Evolutionary conservation across 2,113 vertebrate species (phyloP), one percentile per base, ranked within the genome.

Genomic region (Corythornis cristatus): DNA sequence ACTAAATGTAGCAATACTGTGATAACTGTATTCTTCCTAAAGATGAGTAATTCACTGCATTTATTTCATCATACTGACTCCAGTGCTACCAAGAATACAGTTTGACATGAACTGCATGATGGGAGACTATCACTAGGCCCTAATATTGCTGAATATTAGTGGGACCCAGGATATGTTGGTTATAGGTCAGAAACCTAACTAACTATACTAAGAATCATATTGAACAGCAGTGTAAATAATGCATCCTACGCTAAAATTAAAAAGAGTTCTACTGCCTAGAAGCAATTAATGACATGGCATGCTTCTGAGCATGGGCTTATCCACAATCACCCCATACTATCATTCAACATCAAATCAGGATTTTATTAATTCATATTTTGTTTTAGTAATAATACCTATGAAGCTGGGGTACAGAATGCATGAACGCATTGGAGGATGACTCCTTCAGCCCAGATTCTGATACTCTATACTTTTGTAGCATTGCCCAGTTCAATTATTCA

Each of bases 1-100:
- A 71, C 21, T 64, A 85, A 85, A 88, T 16, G 31, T 86, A 74
- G 56, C 31, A 85, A 87, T 80, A 68, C 2, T 25, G 19, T 54
- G 70, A 50, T 42, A 84, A 73, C 48, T 70, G 17, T 51, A 60
- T 70, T 12, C n/a, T 78, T 43, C 33, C 71, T 62, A 54, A 56
- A 82, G 29, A 79, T 46, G 37, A 65, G 42, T 37, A 66, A 80
- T 89, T 85, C 23, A 33, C 9, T 50, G 66, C 29, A 54, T 87
- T 82, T 87, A 80, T 73, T 96, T 87, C 33, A 83, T 83, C 57
- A 76, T 37, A 75, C 33, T 23, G 29, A 88, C 73, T 92, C 35
- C 64, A 77, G 17, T 40, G 62, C 82, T 79, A 66, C n/a, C 40
- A 65, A 66, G 74, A 86, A 89, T 25, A 19, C 45, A 76, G 48